Evolutionary conservation across 2,797 vertebrate species (phyloP).

Genomic region (Coregonus sp.): DNA sequence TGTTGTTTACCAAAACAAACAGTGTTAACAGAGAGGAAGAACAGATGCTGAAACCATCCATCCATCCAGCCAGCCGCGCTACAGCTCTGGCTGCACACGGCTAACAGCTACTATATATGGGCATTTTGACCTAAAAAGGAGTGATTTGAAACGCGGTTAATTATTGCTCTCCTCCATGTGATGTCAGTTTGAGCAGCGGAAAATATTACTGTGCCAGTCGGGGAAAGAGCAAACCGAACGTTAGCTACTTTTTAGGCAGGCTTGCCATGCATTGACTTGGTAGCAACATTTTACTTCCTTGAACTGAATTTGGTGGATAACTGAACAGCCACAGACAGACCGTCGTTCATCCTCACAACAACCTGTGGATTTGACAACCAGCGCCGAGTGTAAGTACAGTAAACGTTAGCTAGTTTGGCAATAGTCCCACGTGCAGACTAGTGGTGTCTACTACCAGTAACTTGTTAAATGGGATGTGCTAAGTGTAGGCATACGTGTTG

Average conservation of each 20-base stretch:
- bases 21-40: background rate
- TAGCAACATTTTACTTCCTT: background rate
- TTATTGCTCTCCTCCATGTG: slow-evolving; percentile 27
- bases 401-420: background rate
- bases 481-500: background rate
- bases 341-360: background rate
- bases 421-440: background rate
- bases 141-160: background rate
- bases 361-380: slow-evolving; percentile 1
- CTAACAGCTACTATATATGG: slow-evolving; percentile 46
- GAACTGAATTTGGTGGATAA: background rate
- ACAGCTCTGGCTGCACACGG: background rate
- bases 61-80: slow-evolving; percentile 39
- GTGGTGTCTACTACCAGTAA: background rate
- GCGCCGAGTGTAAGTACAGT: background rate
- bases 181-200: slow-evolving; percentile 51
- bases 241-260: background rate
- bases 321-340: background rate
- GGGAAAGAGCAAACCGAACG: slow-evolving; percentile 57
- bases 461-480: background rate
- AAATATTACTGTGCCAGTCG: slow-evolving; percentile 55
- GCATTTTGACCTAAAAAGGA: slow-evolving; percentile 48
- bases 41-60: slow-evolving; percentile 13
- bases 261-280: background rate
- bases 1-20: background rate